phyloP scores from a whole-genome alignment of 2,113 vertebrate species.

The Nymphicus hollandicus region DNA sequence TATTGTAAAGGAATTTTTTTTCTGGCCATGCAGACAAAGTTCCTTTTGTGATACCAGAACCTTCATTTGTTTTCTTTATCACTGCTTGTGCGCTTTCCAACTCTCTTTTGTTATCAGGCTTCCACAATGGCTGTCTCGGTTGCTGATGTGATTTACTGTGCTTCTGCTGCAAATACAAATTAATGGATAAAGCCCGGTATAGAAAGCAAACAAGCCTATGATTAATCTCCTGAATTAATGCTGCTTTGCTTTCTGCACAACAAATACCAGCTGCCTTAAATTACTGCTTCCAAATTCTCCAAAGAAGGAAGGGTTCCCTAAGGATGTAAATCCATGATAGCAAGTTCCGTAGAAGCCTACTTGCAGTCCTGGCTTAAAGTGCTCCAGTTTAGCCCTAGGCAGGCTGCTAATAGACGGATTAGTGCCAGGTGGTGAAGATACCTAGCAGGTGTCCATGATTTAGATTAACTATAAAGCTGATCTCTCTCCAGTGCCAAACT shows the following conservation, averaged over 20 bases:
- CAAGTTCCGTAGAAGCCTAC: not conserved
- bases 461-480: not conserved
- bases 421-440: not conserved
- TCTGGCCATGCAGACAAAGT: not conserved
- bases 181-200: not conserved
- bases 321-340: fast-evolving
- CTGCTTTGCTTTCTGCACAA: not conserved
- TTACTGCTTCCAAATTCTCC: not conserved
- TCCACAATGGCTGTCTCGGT: not conserved
- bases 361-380: not conserved
- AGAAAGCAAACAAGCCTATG: not conserved
- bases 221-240: not conserved
- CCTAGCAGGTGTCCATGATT: not conserved
- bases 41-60: not conserved
- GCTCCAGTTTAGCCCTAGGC: fast-evolving
- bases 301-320: not conserved
- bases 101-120: not conserved
- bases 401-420: not conserved
- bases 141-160: not conserved
- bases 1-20: not conserved
- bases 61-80: constrained; percentile 12
- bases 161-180: not conserved
- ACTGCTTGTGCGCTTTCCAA: not conserved
- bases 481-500: fast-evolving
- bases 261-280: not conserved